Evolutionary conservation across 2,888 invertebrate species (phyloP), one percentile per base, ranked within the genome.

Genomic region (Lissonota sp.): DNA sequence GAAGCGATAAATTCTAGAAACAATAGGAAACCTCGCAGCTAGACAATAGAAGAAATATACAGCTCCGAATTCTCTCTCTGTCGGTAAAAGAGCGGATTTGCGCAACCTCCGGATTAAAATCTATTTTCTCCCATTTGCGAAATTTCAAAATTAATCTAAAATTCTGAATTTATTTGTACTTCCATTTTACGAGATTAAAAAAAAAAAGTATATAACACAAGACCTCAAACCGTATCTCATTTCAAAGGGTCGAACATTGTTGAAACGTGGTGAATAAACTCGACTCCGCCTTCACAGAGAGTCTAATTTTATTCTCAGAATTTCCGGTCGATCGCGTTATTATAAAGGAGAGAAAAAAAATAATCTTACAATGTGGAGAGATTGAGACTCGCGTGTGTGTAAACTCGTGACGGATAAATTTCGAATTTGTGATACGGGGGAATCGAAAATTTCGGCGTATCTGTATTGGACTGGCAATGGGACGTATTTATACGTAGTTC

Each of bases 41-140:
- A 91, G 90, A 91, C 91, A 91, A 91, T 91, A 91, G 91, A 90
- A 91, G 90, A 91, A 90, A 90, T 91, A 90, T 90, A 90, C 73
- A 66, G 74, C 66, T 55, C 60, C 53, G 57, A 64, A 44, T 51
- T 51, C 63, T 42, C 63, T 64, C 42, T 58, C 64, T 62, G 72
- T 67, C 60, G 55, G 66, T 62, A 67, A 64, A 78, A 66, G 72
- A 64, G 75, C 77, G 81, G 86, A 87, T 12, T 67, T 42, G 42
- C 26, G 37, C 42, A 16, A 37, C 46, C 64, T 42, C 39, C 42
- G n/a, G 10, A 8, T 44, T 46, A 12, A 67, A 5, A 3, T 51
- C n/a, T 26, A 26, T n/a, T n/a, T n/a, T n/a, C n/a, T n/a, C n/a
- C n/a, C n/a, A 26, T 26, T 26, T 26, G 26, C 26, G 3, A 26